A percentile compares a stretch with the other conserved stretches of the same genome.
phyloP scores from a whole-genome alignment of 2,113 vertebrate species.

The Synchiropus splendidus region DNA sequence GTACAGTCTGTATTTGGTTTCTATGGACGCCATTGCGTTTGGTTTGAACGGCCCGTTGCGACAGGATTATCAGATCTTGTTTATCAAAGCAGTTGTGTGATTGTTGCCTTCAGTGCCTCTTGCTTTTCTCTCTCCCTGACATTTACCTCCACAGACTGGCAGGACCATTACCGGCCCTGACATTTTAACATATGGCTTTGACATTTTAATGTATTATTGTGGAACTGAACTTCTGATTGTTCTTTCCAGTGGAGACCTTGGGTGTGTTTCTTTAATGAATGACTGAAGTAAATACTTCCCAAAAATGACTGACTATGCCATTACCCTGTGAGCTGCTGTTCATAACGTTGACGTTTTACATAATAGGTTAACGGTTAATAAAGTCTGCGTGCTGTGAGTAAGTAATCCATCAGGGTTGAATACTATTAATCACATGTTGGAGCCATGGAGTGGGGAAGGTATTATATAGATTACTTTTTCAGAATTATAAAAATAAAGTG shows the following conservation, averaged over 20 bases:
- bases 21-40: too few relatives aligned
- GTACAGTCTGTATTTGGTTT: too few relatives aligned
- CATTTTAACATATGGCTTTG: slow-evolving; percentile 64
- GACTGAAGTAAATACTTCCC: slow-evolving; percentile 11
- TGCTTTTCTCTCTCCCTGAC: slow-evolving; percentile 50
- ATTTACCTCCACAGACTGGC: slow-evolving; percentile 56
- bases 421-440: slow-evolving; percentile 12
- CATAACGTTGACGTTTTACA: slow-evolving; percentile 23
- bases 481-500: not conserved
- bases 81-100: too few relatives aligned
- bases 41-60: too few relatives aligned
- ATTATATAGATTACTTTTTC: not conserved
- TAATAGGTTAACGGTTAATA: slow-evolving; percentile 42
- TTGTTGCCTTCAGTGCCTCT: slow-evolving; percentile 17
- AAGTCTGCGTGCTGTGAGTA: slow-evolving; percentile 19
- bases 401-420: slow-evolving; percentile 3
- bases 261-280: slow-evolving; percentile 30
- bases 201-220: slow-evolving; percentile 58
- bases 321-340: slow-evolving; percentile 28
- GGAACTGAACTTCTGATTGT: slow-evolving; percentile 43
- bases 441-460: too few relatives aligned
- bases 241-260: slow-evolving; percentile 26
- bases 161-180: slow-evolving; percentile 57
- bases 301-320: slow-evolving; percentile 30
- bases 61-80: too few relatives aligned